Conservation (phyloP, 1,140 invertebrate species). For the Brevipalpus yothersi region DNA sequence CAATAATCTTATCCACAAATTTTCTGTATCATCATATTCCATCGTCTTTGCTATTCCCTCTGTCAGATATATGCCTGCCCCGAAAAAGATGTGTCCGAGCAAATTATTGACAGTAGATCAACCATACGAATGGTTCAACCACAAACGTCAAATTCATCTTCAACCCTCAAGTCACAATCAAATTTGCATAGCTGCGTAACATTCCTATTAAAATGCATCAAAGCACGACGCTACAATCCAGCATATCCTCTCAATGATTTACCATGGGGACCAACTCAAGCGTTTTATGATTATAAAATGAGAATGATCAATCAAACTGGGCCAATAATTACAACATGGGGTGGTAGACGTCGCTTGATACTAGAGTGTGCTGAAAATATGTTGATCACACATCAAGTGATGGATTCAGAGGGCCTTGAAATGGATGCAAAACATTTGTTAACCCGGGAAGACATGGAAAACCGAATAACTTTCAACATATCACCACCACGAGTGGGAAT, state of each 20-base stretch:
- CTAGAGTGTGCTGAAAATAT: conserved; percentile 15
- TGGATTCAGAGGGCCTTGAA: conserved; percentile 15
- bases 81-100: conserved; percentile 16
- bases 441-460: conserved; percentile 15
- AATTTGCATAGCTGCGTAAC: conserved; percentile 16
- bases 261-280: conserved; percentile 19
- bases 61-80: conserved; percentile 16
- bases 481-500: conserved; percentile 17
- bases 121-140: background rate
- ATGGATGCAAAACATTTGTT: conserved; percentile 15
- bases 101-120: background rate
- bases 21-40: no score
- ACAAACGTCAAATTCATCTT: background rate
- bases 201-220: conserved; percentile 17
- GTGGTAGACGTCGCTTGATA: conserved; percentile 14
- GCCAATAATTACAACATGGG: conserved; percentile 18
- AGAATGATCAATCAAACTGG: conserved; percentile 16
- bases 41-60: no score
- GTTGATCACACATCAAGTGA: conserved; percentile 16
- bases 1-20: background rate
- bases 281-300: conserved; percentile 18
- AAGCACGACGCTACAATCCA: conserved; percentile 14
- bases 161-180: conserved; percentile 7
- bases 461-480: conserved; percentile 16
- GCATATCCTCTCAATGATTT: conserved; percentile 18